These are phyloP conservation scores for Troglohyphantes excavatus DNA, from an alignment of 2,888 invertebrate genomes.

Conservation along the genomic window DNA sequence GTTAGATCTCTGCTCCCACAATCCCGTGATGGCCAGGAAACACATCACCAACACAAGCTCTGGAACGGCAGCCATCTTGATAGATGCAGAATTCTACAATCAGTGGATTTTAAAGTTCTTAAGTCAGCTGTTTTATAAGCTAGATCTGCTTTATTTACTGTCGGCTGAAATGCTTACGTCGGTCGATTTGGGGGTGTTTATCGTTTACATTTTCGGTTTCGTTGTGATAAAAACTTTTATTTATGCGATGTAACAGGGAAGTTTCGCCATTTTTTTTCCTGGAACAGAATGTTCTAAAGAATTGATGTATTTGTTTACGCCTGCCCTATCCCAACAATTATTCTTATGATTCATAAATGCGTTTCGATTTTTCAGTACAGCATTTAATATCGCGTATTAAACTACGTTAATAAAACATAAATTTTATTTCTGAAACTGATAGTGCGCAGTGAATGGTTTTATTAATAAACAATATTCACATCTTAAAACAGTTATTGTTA, in stretches of 20 bases:
- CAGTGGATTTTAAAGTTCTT: background rate
- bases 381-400: no score
- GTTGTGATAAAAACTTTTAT: background rate
- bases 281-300: background rate
- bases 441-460: no score
- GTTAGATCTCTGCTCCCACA: background rate
- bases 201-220: background rate
- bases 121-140: slow-evolving; percentile 38
- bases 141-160: slow-evolving; percentile 8
- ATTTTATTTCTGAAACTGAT: no score
- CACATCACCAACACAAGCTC: slow-evolving; percentile 10
- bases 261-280: background rate
- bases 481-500: no score
- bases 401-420: no score
- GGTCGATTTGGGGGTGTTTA: background rate
- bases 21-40: background rate
- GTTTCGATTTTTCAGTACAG: background rate
- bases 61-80: slow-evolving; percentile 24
- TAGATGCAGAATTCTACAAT: background rate
- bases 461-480: no score
- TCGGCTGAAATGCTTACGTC: background rate
- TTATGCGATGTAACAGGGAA: background rate
- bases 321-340: no score
- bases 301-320: background rate
- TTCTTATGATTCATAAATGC: background rate